Percentiles rank a stretch among this genome's conserved stretches.
These are phyloP conservation scores for Corapipo altera DNA, from an alignment of 2,113 vertebrate genomes.

Conservation along the genomic window DNA sequence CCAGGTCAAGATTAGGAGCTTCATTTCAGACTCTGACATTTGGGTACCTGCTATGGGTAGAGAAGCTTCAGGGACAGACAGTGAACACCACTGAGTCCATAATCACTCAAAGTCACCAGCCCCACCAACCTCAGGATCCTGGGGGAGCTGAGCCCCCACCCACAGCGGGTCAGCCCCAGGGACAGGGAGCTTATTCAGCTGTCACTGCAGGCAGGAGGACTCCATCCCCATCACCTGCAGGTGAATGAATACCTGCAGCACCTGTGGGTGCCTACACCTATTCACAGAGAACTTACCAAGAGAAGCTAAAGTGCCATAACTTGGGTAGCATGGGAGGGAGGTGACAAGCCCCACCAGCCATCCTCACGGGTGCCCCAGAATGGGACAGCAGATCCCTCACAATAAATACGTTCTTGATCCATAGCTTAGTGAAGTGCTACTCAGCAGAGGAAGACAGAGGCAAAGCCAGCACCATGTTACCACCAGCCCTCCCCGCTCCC, in stretches of 20 bases:
- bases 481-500: not conserved
- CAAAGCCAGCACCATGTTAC: not conserved
- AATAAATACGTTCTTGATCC: not conserved
- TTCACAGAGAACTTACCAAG: not conserved
- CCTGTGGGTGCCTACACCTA: not conserved
- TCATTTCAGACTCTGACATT: not conserved
- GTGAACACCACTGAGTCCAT: fast-evolving
- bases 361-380: not conserved
- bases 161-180: fast-evolving
- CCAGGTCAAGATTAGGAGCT: not conserved
- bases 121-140: not conserved
- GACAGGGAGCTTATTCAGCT: not conserved
- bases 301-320: not conserved
- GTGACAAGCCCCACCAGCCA: not conserved
- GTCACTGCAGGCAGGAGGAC: not conserved
- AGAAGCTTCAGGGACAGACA: not conserved
- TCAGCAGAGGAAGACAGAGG: not conserved
- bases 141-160: not conserved
- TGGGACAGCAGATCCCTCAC: not conserved
- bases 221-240: fast-evolving
- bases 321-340: not conserved
- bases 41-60: not conserved
- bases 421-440: not conserved
- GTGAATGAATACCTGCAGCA: not conserved
- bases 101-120: not conserved